These are phyloP conservation scores for Haliaeetus leucogaster DNA, from an alignment of 2,113 vertebrate genomes.

Conservation along the genomic window DNA sequence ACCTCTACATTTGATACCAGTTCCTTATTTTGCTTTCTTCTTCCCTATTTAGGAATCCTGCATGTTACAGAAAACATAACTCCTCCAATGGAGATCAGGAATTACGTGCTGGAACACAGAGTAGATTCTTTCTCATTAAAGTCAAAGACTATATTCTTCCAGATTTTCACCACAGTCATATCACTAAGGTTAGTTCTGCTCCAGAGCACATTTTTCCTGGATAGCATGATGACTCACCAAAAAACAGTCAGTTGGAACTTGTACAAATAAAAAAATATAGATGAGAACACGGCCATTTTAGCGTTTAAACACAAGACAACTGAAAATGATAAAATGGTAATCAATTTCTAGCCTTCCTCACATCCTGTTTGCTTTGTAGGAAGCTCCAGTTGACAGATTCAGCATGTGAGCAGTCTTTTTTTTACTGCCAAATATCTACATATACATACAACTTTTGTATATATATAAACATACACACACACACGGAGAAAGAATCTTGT, in stretches of 20 bases:
- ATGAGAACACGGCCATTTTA: background rate
- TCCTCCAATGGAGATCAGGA: background rate
- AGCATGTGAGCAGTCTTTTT: background rate
- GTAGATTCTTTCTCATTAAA: background rate
- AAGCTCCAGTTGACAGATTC: background rate
- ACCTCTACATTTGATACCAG: background rate
- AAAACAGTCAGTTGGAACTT: background rate
- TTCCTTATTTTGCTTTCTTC: background rate
- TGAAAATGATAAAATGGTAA: accelerated
- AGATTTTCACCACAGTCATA: background rate
- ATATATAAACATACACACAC: background rate
- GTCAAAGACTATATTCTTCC: slow-evolving; percentile 17
- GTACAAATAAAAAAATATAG: background rate
- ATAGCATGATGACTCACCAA: background rate
- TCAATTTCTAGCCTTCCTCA: background rate
- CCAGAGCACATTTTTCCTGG: background rate
- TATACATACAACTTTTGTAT: background rate
- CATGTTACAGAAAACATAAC: background rate
- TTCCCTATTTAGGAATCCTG: background rate
- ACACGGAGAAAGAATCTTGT: background rate
- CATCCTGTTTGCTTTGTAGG: background rate
- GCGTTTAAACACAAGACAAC: background rate
- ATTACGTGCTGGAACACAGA: background rate
- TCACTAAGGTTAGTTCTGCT: background rate
- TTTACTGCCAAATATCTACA: background rate